Evolutionary conservation across 1,140 invertebrate genomes (phyloP), one percentile per base, ranked within the genome.

Genomic region (Drosophila punjabiensis): DNA sequence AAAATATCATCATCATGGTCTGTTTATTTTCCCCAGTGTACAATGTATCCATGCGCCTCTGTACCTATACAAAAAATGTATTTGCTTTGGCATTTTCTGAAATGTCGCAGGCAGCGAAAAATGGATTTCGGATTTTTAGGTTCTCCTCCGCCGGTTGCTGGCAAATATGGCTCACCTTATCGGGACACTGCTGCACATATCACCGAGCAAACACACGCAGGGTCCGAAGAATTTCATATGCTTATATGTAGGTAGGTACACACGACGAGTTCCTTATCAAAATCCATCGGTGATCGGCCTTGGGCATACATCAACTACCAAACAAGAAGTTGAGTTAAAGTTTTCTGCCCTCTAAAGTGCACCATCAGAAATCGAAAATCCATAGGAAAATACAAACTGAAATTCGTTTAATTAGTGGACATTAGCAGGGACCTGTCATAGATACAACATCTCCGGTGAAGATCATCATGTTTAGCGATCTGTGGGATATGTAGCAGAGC

Each of bases 21-120:
- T 20, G 4, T 7, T 20, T 2, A 11, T 16, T 39, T 39, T 13
- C 18, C 6, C n/a, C 47, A 63, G 43, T 74, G 50, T 10, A 41
- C 55, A 18, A 32, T 30, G 16, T 76, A 55, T 45, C 53, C 63
- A 68, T 67, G 56, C 55, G 52, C 35, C 39, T 66, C 52, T 33
- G 20, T 47, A 67, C 58, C 58, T 63, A 63, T 37, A 41, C 32
- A 32, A 74, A 62, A 58, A 62, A 74, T 24, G 43, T 86, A 79
- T 86, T 87, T 86, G 80, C 83, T 87, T 82, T 87, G 83, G 83
- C 76, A 82, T 87, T 76, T 75, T 74, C 32, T 64, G 39, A 75
- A 76, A 69, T 84, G 82, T 84, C 81, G 82, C 82, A 84, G 82
- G 67, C 69, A 83, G 59, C 66, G 63, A 60, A 81, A 79, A 84